phyloP scores from a whole-genome alignment of 1,140 invertebrate genomes.

The Drosophila fuyamai region DNA sequence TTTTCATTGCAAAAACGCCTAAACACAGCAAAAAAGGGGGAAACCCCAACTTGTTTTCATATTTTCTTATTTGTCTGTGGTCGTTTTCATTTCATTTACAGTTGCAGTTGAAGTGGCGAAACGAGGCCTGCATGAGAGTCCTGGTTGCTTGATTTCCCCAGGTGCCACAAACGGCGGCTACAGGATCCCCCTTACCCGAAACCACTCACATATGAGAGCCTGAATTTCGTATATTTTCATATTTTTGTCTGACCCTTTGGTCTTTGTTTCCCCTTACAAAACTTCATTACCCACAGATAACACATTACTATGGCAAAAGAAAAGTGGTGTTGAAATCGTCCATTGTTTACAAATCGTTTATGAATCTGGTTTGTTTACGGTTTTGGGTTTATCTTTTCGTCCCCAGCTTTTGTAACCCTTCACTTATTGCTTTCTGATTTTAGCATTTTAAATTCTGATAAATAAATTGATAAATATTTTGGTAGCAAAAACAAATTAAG shows the following conservation, averaged over 20 bases:
- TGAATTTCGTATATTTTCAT: constrained; percentile 63
- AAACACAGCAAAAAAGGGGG: background rate
- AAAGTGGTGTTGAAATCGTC: background rate
- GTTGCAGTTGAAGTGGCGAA: constrained; percentile 42
- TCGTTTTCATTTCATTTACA: constrained; percentile 78
- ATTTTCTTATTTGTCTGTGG: constrained; percentile 69
- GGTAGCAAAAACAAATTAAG: no score
- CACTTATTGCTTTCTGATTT: background rate
- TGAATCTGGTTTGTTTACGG: background rate
- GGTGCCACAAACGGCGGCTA: constrained; percentile 54
- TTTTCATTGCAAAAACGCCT: background rate
- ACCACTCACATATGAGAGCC: constrained; percentile 29
- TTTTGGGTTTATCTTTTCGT: background rate
- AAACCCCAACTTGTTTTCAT: constrained; percentile 43
- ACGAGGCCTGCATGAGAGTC: constrained; percentile 49
- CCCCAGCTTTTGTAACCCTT: background rate
- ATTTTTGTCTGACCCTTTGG: constrained; percentile 61
- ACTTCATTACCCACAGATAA: constrained; percentile 13
- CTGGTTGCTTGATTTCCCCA: constrained; percentile 71
- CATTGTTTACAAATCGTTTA: background rate
- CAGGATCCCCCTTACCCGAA: constrained; percentile 13
- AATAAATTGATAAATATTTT: no score
- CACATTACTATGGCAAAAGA: background rate
- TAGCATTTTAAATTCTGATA: no score
- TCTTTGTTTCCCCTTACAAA: constrained; percentile 18